These are phyloP conservation scores for Bos indicus DNA, from an alignment of 2,113 vertebrate genomes.

Conservation along the genomic window DNA sequence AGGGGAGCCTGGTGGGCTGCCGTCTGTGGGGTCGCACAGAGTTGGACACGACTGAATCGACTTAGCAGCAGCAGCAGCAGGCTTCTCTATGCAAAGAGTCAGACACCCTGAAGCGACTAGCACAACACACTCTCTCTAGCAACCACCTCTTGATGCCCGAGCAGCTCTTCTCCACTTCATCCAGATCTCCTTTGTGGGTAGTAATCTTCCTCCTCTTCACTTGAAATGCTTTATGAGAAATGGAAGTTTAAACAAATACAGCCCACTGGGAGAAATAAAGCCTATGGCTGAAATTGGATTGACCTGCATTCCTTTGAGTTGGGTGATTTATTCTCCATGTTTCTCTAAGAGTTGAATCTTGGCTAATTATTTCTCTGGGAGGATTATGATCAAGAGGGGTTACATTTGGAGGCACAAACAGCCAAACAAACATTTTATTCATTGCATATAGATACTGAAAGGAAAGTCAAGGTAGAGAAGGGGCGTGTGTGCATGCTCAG, in stretches of 20 bases:
- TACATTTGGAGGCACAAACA: background rate
- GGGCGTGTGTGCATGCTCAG: background rate
- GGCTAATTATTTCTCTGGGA: conserved; percentile 36
- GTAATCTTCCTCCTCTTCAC: background rate
- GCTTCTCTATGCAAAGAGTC: background rate
- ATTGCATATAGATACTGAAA: background rate
- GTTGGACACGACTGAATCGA: no score
- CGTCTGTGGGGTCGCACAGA: no score
- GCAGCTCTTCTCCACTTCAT: background rate
- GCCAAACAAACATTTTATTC: background rate
- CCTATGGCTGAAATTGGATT: conserved; percentile 6
- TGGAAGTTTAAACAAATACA: conserved; percentile 29
- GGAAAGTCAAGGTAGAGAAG: background rate
- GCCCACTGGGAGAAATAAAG: conserved; percentile 2
- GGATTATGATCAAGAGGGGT: conserved; percentile 8
- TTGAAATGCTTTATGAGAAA: background rate
- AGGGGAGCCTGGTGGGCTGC: no score
- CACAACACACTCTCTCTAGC: background rate
- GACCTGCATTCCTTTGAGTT: conserved; percentile 2
- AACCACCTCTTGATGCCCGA: background rate
- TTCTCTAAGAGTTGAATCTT: conserved; percentile 22
- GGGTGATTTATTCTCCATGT: background rate
- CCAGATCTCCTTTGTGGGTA: background rate
- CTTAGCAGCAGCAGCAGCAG: background rate
- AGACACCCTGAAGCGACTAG: background rate